Conservation (phyloP, 2,113 vertebrate genomes). For the Labrus mixtus region DNA sequence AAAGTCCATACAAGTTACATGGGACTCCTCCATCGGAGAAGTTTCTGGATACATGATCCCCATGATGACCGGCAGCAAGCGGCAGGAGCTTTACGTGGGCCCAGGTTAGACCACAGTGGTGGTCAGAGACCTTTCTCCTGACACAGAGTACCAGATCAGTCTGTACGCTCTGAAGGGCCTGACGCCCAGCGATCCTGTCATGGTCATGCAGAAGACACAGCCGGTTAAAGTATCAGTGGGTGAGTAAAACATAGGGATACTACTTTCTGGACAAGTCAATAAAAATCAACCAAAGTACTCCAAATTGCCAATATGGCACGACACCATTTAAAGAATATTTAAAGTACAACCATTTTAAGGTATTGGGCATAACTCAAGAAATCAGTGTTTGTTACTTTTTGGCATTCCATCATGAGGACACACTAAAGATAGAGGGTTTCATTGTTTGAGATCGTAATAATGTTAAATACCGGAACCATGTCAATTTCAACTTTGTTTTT, state of each 20-base stretch:
- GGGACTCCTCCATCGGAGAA: conserved; percentile 89
- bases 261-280: neutral
- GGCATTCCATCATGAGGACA: no score
- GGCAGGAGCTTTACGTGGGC: conserved; percentile 88
- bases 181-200: conserved; percentile 88
- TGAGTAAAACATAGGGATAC: conserved; percentile 72
- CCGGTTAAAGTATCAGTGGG: conserved; percentile 91
- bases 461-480: neutral
- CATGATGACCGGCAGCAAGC: conserved; percentile 86
- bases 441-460: neutral
- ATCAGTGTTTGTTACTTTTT: no score
- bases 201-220: conserved; percentile 89
- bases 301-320: no score
- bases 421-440: neutral
- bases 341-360: no score
- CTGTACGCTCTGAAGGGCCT: conserved; percentile 91
- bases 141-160: conserved; percentile 92
- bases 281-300: no score
- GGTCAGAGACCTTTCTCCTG: conserved; percentile 89
- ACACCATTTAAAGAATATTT: no score
- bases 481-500: neutral
- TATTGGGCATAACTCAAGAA: no score
- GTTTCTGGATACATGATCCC: conserved; percentile 94
- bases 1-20: conserved; percentile 90
- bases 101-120: conserved; percentile 85